Percentiles rank a stretch among this genome's conserved stretches.
Conservation (phyloP, 1,140 invertebrate species). For the Drosophila sp. region DNA sequence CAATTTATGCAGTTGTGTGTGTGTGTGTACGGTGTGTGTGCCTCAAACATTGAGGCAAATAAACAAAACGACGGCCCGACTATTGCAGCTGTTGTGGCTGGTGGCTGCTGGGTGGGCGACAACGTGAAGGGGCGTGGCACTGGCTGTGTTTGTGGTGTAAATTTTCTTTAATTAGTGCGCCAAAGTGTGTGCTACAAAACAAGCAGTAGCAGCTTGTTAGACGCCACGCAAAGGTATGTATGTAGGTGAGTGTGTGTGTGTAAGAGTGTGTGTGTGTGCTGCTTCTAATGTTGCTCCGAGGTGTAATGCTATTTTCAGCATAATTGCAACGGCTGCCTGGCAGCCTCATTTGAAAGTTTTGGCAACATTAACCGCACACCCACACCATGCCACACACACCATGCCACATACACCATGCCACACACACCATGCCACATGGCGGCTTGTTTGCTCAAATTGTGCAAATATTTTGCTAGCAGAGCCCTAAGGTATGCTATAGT, state of each 20-base stretch:
- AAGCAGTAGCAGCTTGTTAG: constrained; percentile 11
- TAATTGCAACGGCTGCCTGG: constrained; percentile 45
- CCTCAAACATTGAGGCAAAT: constrained; percentile 19
- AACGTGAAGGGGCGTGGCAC: not conserved
- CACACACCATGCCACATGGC: constrained; percentile 19
- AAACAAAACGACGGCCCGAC: constrained; percentile 10
- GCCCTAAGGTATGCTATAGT: constrained; percentile 37
- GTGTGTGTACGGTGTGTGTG: not conserved
- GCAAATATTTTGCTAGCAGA: constrained; percentile 60
- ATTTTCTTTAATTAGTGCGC: constrained; percentile 68
- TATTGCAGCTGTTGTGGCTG: not conserved
- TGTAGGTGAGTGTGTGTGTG: not conserved
- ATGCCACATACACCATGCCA: constrained; percentile 26
- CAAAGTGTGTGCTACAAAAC: constrained; percentile 28
- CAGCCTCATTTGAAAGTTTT: constrained; percentile 49
- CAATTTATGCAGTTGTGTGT: constrained; percentile 62
- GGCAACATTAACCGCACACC: constrained; percentile 29
- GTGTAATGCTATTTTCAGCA: constrained; percentile 44
- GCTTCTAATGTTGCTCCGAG: constrained; percentile 12
- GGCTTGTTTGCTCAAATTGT: constrained; percentile 38
- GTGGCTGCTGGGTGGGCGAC: not conserved
- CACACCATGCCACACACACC: constrained; percentile 1
- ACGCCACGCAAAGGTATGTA: constrained; percentile 15
- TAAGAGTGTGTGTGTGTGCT: constrained; percentile 19
- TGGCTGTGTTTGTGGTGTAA: constrained; percentile 44